Evolutionary conservation across 2,888 invertebrate species (phyloP), one percentile per base, ranked within the genome.

Genomic region (Spilarctia lutea): DNA sequence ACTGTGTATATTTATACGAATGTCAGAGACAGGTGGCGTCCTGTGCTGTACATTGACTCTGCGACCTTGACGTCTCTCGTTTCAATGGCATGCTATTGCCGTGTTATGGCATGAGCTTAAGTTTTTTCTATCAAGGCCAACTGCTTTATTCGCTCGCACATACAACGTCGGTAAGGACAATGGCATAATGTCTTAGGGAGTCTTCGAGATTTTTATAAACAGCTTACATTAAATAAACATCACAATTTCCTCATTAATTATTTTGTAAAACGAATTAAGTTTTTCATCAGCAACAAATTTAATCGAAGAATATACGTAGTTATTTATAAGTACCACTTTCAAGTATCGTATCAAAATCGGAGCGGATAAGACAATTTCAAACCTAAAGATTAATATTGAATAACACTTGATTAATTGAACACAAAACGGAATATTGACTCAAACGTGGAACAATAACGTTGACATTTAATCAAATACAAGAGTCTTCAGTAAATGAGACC

Each of bases 11-110:
- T 89, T 88, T 89, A 87, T 91, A 90, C 90, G 89, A 84, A 81
- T 87, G 86, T 77, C 88, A 87, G 90, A 91, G 92, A 93, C 95
- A 94, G 94, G 93, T 94, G 94, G 91, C 91, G 90, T 93, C 92
- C 91, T 90, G 88, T 89, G 85, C 88, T 93, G 94, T 94, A 88
- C 94, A 85, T 95, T 94, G 95, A 94, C 94, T 91, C 88, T 80
- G 76, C 91, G 94, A 89, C 95, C 95, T 95, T 95, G 94, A 86
- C 88, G 88, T 88, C 90, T 88, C 89, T 86, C 89, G 90, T 88
- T 90, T 92, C 93, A 93, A 92, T 92, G 92, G 92, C 91, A 91
- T 90, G 91, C 89, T 88, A 88, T 84, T 89, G 85, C 85, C 87
- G 86, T 90, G 88, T 89, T 90, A 90, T 90, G 89, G 88, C 86